phyloP scores from a whole-genome alignment of 1,140 invertebrate genomes.

The Bombus fervidus region DNA sequence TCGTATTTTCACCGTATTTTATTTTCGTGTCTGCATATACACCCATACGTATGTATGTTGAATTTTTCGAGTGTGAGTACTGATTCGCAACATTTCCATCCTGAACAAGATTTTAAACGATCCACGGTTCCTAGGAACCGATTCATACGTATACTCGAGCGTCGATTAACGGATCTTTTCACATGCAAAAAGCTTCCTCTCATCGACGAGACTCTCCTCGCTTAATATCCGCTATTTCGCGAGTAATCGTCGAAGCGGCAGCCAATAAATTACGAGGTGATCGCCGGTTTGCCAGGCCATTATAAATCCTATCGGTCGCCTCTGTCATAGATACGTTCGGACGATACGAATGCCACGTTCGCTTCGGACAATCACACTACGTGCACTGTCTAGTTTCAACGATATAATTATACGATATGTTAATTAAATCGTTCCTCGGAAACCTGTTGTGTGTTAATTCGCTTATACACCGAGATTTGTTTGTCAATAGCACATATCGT shows the following conservation, averaged over 20 bases:
- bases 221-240: conserved; percentile 31
- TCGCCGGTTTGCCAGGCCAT: conserved; percentile 17
- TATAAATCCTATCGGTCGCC: conserved; percentile 32
- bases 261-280: conserved; percentile 31
- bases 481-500: not conserved
- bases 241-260: conserved; percentile 1
- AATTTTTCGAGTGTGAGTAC: not conserved
- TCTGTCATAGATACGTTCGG: not conserved
- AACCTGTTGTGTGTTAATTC: conserved; percentile 20
- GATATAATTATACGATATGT: conserved; percentile 59
- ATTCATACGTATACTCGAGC: not conserved
- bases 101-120: not conserved
- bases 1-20: not conserved
- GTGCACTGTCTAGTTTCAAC: not conserved
- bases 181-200: conserved; percentile 8
- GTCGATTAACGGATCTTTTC: conserved; percentile 10
- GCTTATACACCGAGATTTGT: not conserved
- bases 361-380: not conserved
- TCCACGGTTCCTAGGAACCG: not conserved
- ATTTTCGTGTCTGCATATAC: no score
- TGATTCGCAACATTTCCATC: not conserved
- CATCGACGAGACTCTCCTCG: not conserved
- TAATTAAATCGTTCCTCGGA: conserved; percentile 42
- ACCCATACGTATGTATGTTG: no score
- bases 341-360: not conserved